Evolutionary conservation across 64 coral and sea anemone species (phyloP).

Genomic region (Anthopleura sola): DNA sequence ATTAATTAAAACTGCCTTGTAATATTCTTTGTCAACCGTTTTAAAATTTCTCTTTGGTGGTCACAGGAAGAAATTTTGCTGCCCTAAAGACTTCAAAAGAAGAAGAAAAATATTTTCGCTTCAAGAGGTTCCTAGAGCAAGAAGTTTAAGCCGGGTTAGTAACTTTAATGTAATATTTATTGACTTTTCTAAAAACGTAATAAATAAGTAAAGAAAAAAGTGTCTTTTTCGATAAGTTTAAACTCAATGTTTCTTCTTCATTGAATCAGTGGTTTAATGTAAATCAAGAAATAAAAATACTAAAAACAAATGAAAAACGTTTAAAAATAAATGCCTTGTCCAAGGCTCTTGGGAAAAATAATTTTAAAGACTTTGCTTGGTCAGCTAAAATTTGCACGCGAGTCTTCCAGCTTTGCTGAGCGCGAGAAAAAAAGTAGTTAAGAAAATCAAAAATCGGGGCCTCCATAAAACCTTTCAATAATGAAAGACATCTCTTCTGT

Average conservation of each 20-base stretch:
- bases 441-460: constrained; percentile 2
- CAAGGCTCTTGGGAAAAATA: neutral
- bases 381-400: neutral
- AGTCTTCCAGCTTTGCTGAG: too few species aligned
- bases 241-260: neutral
- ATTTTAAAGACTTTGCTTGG: neutral
- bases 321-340: neutral
- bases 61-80: too few species aligned
- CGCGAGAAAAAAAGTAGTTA: too few species aligned
- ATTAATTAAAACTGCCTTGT: too few species aligned
- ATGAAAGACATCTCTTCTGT: constrained; percentile 46
- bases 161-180: neutral
- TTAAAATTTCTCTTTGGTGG: too few species aligned
- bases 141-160: too few species aligned
- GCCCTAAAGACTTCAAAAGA: too few species aligned
- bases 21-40: too few species aligned
- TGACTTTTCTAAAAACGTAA: neutral
- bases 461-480: constrained; percentile 43
- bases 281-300: neutral
- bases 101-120: too few species aligned
- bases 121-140: too few species aligned
- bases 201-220: neutral
- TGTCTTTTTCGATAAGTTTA: neutral
- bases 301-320: neutral
- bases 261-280: neutral